Evolutionary conservation across 1,140 invertebrate species (phyloP).

Genomic region (Caenorhabditis brenneri): DNA sequence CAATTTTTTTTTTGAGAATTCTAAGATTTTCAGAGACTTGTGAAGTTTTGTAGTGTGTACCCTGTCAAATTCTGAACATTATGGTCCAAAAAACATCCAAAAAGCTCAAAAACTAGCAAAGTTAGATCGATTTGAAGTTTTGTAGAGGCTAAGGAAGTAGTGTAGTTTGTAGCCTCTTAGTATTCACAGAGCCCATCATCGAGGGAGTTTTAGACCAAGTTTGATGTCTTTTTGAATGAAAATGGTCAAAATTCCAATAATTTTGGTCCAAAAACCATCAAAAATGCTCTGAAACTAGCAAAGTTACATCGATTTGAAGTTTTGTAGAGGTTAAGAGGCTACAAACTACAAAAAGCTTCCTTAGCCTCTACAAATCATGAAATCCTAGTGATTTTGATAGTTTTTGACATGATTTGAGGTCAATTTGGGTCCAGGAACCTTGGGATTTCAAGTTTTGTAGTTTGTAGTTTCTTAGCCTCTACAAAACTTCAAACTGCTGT

Average conservation of each 20-base stretch:
- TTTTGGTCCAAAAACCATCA: not conserved
- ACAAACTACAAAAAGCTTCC: too few species aligned
- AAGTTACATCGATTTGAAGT: not conserved
- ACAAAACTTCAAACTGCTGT: not conserved
- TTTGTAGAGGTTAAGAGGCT: not conserved
- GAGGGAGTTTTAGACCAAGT: not conserved
- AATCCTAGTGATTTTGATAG: too few species aligned
- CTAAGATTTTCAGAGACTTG: too few species aligned
- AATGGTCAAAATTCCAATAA: not conserved
- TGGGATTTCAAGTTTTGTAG: too few species aligned
- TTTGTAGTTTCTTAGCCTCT: not conserved
- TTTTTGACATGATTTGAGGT: too few species aligned
- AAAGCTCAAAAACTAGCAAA: not conserved
- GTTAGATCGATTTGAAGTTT: not conserved
- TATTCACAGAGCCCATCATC: not conserved
- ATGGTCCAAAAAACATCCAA: not conserved
- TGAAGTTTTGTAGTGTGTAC: not conserved
- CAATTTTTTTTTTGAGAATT: too few species aligned
- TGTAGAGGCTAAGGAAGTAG: too few species aligned
- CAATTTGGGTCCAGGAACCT: too few species aligned
- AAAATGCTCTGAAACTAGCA: not conserved
- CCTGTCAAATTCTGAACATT: not conserved
- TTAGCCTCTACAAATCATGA: too few species aligned
- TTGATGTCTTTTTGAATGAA: not conserved
- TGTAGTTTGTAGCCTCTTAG: not conserved